Base-by-base conservation (phyloP, 2,113 vertebrate genomes). In the Perca fluviatilis region DNA sequence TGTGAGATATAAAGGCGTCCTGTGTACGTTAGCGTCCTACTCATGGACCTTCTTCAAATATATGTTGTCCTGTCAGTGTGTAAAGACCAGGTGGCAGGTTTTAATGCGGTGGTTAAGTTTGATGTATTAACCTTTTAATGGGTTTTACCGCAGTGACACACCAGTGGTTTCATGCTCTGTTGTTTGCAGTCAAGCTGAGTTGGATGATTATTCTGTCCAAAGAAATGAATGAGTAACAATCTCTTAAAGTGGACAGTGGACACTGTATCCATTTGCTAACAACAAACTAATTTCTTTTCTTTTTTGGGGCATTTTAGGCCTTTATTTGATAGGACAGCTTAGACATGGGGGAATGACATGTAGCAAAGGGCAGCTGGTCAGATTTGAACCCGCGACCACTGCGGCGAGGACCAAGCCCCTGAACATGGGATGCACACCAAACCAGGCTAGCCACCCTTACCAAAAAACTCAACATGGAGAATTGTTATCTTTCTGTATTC, bases 101-200 rank as follows among this genome's bases (percentile, higher is more conserved):
- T 87, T 69, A 67, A 65, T 58, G 30, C 58, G 65, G 51, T 46
- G 25, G 69, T 75, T 75, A 61, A 13, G 23, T 83, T 74, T 76
- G 53, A 57, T 40, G 21, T 15, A 30, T 66, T 27, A 61, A n/a
- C 70, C 61, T 61, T 33, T 47, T 54, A 60, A 69, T 70, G 23
- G 66, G 57, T 60, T 83, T 83, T 79, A 75, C 75, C 72, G 65
- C 47, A 19, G 53, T 76, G 76, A 83, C 71, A 76, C 76, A 76
- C 54, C 23, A 58, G 46, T 43, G 27, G 18, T 21, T 33, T 51
- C 16, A 21, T 21, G 10, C 25, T 53, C 18, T 18, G 1, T 66
- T 18, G n/a, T 66, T 25, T 10, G n/a, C 23, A 27, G 14, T 47
- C 43, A 27, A 18, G 23, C 3, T 66, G n/a, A 49, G 64, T 27